Percentiles rank a stretch among this genome's conserved stretches.
These are phyloP conservation scores for Eupithecia tripunctaria DNA, from an alignment of 2,888 invertebrate species.

Conservation along the genomic window DNA sequence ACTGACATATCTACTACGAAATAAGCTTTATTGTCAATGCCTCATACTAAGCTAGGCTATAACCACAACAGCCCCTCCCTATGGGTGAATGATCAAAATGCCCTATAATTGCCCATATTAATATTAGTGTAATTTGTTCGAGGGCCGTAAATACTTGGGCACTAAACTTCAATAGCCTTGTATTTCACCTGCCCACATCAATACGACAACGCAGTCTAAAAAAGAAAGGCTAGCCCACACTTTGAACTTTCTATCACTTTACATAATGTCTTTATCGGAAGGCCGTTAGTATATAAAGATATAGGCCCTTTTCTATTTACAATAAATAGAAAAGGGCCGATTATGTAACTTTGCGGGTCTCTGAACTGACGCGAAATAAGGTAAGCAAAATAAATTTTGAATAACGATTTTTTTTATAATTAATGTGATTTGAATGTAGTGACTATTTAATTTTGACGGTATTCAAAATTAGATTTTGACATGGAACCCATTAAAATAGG, in stretches of 20 bases:
- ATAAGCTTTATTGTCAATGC: background rate
- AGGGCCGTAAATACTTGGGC: slow-evolving; percentile 32
- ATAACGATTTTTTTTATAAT: too few relatives aligned
- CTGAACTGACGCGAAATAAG: background rate
- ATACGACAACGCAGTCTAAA: slow-evolving; percentile 18
- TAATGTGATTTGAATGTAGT: too few relatives aligned
- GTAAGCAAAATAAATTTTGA: too few relatives aligned
- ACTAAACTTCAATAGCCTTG: slow-evolving; percentile 35
- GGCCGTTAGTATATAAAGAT: background rate
- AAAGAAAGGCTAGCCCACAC: background rate
- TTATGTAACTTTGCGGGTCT: background rate
- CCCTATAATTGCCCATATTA: slow-evolving; percentile 32
- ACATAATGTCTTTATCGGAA: background rate
- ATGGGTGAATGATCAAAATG: slow-evolving; percentile 28
- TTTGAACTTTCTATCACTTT: background rate
- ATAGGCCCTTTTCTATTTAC: too few relatives aligned
- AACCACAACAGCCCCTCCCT: background rate
- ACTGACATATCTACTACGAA: background rate
- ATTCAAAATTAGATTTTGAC: background rate
- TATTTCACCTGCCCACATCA: slow-evolving; percentile 36
- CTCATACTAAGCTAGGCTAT: background rate
- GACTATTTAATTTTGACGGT: background rate
- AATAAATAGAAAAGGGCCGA: background rate
- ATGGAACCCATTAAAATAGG: background rate
- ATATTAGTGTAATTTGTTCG: slow-evolving; percentile 37